Evolutionary conservation across 2,113 vertebrate genomes (phyloP).

Genomic region (Onychostoma macrolepis): DNA sequence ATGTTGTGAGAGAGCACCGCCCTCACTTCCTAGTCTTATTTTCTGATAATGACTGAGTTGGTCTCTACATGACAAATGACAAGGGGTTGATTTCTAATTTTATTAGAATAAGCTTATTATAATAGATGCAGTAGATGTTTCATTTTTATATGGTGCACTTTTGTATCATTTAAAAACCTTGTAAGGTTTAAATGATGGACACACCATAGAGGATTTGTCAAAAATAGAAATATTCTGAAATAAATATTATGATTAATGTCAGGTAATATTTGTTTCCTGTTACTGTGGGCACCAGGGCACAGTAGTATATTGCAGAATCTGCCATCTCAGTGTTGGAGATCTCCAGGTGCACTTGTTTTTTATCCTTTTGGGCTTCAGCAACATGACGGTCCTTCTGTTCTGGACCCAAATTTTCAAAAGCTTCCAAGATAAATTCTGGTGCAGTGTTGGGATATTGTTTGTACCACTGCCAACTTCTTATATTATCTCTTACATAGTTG

Average conservation of each 20-base stretch:
- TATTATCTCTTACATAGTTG: too few species aligned
- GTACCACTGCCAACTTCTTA: too few species aligned
- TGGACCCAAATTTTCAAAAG: too few species aligned
- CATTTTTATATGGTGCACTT: not conserved
- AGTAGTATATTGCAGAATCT: slow-evolving; percentile 55
- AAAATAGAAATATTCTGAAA: too few species aligned
- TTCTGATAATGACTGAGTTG: not conserved
- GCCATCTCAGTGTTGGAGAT: slow-evolving; percentile 36
- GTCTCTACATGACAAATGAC: not conserved
- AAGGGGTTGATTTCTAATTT: too few species aligned
- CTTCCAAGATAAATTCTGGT: too few species aligned
- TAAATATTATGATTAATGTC: too few species aligned
- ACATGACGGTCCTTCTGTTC: too few species aligned
- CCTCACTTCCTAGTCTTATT: not conserved
- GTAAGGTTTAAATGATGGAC: too few species aligned
- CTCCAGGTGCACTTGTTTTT: slow-evolving; percentile 27
- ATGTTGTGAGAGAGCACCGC: not conserved
- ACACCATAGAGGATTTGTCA: too few species aligned
- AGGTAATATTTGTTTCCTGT: slow-evolving; percentile 25
- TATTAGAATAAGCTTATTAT: not conserved
- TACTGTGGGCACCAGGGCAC: slow-evolving; percentile 50
- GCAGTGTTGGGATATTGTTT: too few species aligned
- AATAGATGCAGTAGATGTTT: too few species aligned
- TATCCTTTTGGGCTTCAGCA: not conserved
- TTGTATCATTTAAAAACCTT: not conserved